Evolutionary conservation across 2,113 vertebrate genomes (phyloP), one percentile per base, ranked within the genome.

Genomic region (Calidris pugnax): DNA sequence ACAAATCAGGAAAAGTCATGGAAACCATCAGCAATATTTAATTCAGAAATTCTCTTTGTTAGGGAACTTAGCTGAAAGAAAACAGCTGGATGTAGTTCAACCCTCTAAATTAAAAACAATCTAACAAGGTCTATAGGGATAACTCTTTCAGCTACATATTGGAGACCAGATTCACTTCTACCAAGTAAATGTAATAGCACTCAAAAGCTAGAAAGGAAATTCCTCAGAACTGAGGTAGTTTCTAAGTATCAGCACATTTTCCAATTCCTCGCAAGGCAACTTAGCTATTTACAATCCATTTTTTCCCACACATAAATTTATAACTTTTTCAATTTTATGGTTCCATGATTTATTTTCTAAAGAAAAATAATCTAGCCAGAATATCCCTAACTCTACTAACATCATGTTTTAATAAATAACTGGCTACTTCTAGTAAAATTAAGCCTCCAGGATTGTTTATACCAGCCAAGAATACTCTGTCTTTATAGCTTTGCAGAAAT

Each of bases 351-450:
- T 90, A 92, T 83, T 96, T 97, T 95, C 75, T 95, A 94, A 94
- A 97, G 95, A 95, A 96, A 97, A 95, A 94, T 84, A 94, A 94
- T 73, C 89, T 95, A 98, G 94, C 94, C 96, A 97, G 96, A 98
- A 98, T 97, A 97, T 95, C 94, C 94, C 94, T 97, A 97, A 95
- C 96, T 97, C 97, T 96, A 97, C 97, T 97, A 97, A 97, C 96
- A 98, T 96, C 91, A 77, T 95, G 96, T 97, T 98, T 98, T 98
- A 98, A 98, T 98, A 98, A 98, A 98, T 98, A 98, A 98, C 97
- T 96, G 97, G 97, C 97, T 98, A 97, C 96, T 97, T 98, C 98
- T 97, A 97, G 97, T 97, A 97, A 98, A 97, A 97, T 97, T 96
- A 97, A 97, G 94, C 97, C 96, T 97, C 92, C 78, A 93, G 91